Evolutionary conservation across 2,797 vertebrate genomes (phyloP), one percentile per base, ranked within the genome.

Genomic region (Eulemur rubriventer): DNA sequence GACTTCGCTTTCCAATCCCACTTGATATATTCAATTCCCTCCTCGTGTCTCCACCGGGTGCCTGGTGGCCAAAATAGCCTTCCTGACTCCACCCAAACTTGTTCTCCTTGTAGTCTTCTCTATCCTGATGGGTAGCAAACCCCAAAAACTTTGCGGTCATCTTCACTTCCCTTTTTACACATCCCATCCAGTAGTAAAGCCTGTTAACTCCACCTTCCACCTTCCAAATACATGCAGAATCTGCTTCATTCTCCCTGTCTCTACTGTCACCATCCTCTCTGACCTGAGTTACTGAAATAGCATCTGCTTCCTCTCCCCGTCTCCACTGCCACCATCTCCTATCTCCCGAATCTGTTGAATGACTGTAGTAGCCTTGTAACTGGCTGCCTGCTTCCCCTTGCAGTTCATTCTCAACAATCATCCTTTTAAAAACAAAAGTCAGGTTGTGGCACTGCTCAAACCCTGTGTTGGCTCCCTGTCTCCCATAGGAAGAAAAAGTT

Each of bases 401-500:
- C 1, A n/a, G 33, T 52, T 26, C 13, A 12, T 79, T 73, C 69
- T 69, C 52, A 80, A 24, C 43, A 30, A 6, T 7, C 43, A 38
- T 6, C 26, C 65, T 52, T 93, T 82, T 43, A 81, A 78, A 89
- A 63, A 57, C 46, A 18, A 16, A 89, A 75, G 38, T 70, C 52
- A 94, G 30, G 20, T 59, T n/a, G 24, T 92, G 61, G 11, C 7
- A 13, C 38, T 59, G 43, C 7, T 22, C 46, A 67, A 26, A 79
- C 38, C 55, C 26, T 73, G n/a, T 46, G 10, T 73, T 80, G 48
- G 30, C 24, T 59, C 26, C 52, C 61, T 52, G 8, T 86, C 78
- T 87, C n/a, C 57, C 12, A 1, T 22, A 28, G 50, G 22, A 72
- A 46, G 48, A 69, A 38, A 35, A 16, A 41, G 24, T 26, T 81